Evolutionary conservation across 2,888 invertebrate genomes (phyloP), one percentile per base, ranked within the genome.

Genomic region (Heteromyza rotundicornis): DNA sequence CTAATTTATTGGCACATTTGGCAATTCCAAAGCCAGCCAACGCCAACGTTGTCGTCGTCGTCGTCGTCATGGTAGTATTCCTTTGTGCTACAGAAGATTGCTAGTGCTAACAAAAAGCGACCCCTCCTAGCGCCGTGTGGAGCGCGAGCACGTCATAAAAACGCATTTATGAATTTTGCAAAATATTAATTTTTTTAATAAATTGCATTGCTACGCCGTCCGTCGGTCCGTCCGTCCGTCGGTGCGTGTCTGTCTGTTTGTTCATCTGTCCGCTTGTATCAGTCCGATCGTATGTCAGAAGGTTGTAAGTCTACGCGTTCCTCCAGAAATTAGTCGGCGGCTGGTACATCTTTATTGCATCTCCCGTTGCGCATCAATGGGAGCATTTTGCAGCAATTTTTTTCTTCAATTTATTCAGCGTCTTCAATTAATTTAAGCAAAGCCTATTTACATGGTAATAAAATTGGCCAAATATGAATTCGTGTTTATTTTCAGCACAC

Each of bases 1-100:
- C 60, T 62, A 65, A 66, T 65, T 68, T 64, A 68, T 67, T 57
- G 54, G 53, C 63, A 56, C 47, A 61, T 58, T 58, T 57, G 62
- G 59, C 56, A 24, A 3, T 40, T 40, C 14, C 40, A 2, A 7
- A 40, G 16, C 40, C 40, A n/a, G 20, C 47, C 17, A 5, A 2
- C 17, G 20, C 47, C 47, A 7, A 17, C 47, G 40, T 14, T 27
- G 27, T 27, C 27, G 10, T 27, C 27, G 10, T 27, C 27, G 27
- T 27, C 27, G 27, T n/a, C n/a, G n/a, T n/a, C n/a, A n/a, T n/a
- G n/a, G n/a, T n/a, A n/a, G n/a, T n/a, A n/a, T n/a, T n/a, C n/a
- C n/a, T n/a, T n/a, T n/a, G n/a, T n/a, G n/a, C n/a, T n/a, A n/a
- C n/a, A n/a, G n/a, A n/a, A n/a, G n/a, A n/a, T n/a, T n/a, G n/a